A percentile compares a stretch with the other conserved stretches of the same genome.
Evolutionary conservation across 2,888 invertebrate genomes (phyloP).

Genomic region (Halictus ligatus): DNA sequence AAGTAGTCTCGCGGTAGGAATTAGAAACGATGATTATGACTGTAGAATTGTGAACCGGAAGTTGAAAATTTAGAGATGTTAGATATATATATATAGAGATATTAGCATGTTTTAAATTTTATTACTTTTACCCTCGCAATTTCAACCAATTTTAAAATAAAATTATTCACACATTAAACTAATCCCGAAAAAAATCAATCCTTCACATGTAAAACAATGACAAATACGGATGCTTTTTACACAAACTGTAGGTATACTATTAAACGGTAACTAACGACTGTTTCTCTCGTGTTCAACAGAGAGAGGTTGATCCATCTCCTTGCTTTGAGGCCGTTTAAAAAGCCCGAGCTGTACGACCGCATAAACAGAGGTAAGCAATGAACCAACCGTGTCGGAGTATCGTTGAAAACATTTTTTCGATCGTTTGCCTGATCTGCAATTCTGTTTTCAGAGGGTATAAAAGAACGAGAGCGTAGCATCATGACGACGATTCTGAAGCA

Average conservation of each 20-base stretch:
- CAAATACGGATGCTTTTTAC: neutral
- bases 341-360: constrained; percentile 94
- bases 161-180: too few relatives aligned
- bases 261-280: neutral
- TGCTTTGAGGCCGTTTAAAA: constrained; percentile 96
- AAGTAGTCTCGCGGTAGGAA: neutral
- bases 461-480: constrained; percentile 92
- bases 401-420: neutral
- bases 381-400: neutral
- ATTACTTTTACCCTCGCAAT: too few relatives aligned
- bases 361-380: constrained; percentile 89
- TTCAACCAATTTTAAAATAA: too few relatives aligned
- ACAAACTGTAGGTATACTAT: neutral
- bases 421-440: constrained; percentile 21
- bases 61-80: neutral
- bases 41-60: neutral
- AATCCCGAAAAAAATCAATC: neutral
- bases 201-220: neutral
- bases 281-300: constrained; percentile 87
- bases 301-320: constrained; percentile 97
- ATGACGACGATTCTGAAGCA: constrained; percentile 92
- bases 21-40: neutral
- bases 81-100: too few relatives aligned
- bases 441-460: constrained; percentile 91
- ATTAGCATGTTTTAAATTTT: too few relatives aligned